Evolutionary conservation across 1,140 invertebrate species (phyloP), one percentile per base, ranked within the genome.

Genomic region (Diploscapter pachys): DNA sequence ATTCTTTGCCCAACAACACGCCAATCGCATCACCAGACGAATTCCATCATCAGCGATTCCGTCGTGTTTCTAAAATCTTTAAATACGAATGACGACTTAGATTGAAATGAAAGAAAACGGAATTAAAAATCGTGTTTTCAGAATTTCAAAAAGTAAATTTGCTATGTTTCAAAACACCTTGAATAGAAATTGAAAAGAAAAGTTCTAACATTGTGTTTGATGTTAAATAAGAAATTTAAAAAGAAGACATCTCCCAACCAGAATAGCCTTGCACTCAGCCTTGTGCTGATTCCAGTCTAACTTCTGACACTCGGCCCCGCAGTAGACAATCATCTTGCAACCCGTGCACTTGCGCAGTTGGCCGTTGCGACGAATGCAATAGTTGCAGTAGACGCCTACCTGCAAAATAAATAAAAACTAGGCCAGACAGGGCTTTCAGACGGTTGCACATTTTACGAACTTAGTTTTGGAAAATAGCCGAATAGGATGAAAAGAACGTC

Each of bases 261-360:
- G 49, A 31, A 76, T 76, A n/a, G 89, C 88, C 52, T 85, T 87
- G 80, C 92, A 93, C 9, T 86, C 81, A 11, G 82, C 79, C 80
- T 91, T 91, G 82, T 93, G 92, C 3, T 82, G 82, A 79, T 90
- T 91, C 92, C 92, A 93, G 81, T 92, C 89, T 68, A 88, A 83
- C 78, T 90, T 90, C 84, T 92, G 92, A 82, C 92, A 92, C 53
- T 92, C 89, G 49, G 88, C 89, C 3, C 88, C 89, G 86, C 92
- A 93, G 84, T 93, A 93, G 81, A 89, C 89, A 0, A 89, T 89
- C 31, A 83, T 83, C 78, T 89, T 90, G 80, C 92, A 93, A 66
- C 89, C 89, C 5, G 89, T 89, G 83, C 92, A 93, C 78, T 90
- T 90, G 57, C 57, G 57, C 57, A 59, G 57, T 11, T 11, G 31